Percentiles rank a stretch among this genome's conserved stretches.
phyloP scores from a whole-genome alignment of 2,888 invertebrate species.

The Cerastis leucographa region DNA sequence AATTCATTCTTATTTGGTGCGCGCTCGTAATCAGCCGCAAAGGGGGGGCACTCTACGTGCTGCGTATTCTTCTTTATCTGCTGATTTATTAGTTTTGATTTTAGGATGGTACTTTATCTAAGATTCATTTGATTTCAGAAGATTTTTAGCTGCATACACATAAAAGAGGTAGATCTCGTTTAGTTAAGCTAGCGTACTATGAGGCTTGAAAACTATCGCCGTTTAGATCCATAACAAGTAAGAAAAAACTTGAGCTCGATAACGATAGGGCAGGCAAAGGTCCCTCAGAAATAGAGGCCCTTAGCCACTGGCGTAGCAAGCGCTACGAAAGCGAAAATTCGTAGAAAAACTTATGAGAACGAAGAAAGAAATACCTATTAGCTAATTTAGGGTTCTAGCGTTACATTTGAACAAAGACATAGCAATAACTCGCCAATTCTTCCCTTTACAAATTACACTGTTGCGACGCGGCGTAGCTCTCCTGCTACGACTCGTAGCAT shows the following conservation, averaged over 20 bases:
- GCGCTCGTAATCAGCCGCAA: constrained; percentile 86
- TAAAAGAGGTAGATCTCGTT: not conserved
- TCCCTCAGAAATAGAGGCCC: not conserved
- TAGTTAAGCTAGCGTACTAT: not conserved
- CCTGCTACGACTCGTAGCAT: constrained; percentile 33
- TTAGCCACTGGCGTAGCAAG: constrained; percentile 16
- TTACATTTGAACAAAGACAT: not conserved
- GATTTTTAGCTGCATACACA: not conserved
- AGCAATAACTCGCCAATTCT: not conserved
- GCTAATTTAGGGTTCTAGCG: not conserved
- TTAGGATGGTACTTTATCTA: constrained; percentile 5
- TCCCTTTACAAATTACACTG: constrained; percentile 12
- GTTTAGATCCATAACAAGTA: not conserved
- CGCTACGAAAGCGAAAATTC: constrained; percentile 9
- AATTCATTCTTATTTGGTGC: constrained; percentile 90
- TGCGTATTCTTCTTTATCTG: constrained; percentile 81
- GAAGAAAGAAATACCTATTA: not conserved
- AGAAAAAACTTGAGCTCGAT: not conserved
- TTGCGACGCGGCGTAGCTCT: constrained; percentile 38
- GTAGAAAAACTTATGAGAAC: constrained; percentile 2
- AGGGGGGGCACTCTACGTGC: constrained; percentile 74
- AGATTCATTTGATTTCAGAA: not conserved
- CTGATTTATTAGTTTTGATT: constrained; percentile 77
- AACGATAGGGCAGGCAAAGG: not conserved
- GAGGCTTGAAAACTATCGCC: not conserved